Conservation (phyloP, 2,797 vertebrate genomes). For the Alauda arvensis region DNA sequence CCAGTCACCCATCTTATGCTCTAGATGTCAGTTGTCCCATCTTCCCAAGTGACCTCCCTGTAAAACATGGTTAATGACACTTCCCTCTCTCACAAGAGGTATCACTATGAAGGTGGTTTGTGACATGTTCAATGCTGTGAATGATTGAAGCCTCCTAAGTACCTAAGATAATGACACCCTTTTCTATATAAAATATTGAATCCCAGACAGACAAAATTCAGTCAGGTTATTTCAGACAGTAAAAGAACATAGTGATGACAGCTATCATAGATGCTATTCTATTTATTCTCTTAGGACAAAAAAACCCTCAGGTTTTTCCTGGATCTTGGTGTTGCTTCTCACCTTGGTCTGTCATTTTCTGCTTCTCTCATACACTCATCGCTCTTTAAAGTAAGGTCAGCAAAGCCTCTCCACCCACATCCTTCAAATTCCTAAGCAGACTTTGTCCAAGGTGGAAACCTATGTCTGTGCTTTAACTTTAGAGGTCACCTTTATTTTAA, state of each 20-base stretch:
- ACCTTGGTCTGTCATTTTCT: background rate
- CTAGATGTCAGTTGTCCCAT: background rate
- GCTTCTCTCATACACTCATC: background rate
- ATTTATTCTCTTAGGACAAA: background rate
- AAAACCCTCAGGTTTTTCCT: background rate
- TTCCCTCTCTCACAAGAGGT: background rate
- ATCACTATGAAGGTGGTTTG: background rate
- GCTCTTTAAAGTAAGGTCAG: background rate
- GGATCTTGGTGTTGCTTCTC: background rate
- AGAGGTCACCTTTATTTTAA: background rate
- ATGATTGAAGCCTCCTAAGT: background rate
- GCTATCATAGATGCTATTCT: background rate
- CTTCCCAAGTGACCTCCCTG: background rate
- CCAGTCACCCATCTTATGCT: background rate
- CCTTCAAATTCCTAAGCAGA: background rate
- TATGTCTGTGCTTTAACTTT: background rate
- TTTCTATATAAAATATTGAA: background rate
- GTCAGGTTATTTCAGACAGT: background rate
- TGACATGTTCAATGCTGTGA: fast-evolving
- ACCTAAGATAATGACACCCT: background rate
- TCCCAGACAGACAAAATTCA: background rate
- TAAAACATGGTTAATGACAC: background rate
- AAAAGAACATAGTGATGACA: background rate
- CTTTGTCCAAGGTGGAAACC: background rate
- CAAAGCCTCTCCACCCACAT: background rate